These are phyloP conservation scores for Drosophila kohkoa DNA, from an alignment of 1,140 invertebrate species.

Conservation along the genomic window DNA sequence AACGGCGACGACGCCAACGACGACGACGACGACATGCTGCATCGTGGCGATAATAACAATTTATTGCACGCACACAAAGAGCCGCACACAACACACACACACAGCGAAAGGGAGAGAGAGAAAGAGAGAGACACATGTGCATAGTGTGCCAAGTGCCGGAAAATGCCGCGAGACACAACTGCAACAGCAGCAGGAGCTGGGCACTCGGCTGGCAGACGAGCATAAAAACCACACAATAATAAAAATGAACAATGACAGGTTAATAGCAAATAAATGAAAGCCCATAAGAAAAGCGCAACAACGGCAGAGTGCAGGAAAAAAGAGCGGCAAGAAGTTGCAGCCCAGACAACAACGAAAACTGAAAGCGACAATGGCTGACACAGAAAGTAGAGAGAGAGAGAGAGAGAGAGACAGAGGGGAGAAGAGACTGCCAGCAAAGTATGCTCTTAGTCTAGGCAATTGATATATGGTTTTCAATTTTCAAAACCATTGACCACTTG, in stretches of 20 bases:
- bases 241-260: constrained; percentile 85
- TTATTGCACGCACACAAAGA: constrained; percentile 75
- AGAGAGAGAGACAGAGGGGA: background rate
- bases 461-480: constrained; percentile 85
- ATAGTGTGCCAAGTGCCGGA: constrained; percentile 62
- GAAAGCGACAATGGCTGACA: constrained; percentile 40
- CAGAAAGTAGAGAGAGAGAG: background rate
- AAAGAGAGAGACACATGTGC: constrained; percentile 42
- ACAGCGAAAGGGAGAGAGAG: background rate
- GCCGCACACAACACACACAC: constrained; percentile 27
- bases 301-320: constrained; percentile 15
- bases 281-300: constrained; percentile 75
- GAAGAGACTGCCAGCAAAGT: constrained; percentile 7
- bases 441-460: constrained; percentile 69
- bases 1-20: constrained; percentile 31
- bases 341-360: constrained; percentile 36
- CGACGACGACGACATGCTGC: constrained; percentile 75
- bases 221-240: constrained; percentile 80
- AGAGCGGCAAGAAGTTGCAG: constrained; percentile 15
- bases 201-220: constrained; percentile 42
- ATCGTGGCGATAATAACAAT: constrained; percentile 84
- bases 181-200: constrained; percentile 38
- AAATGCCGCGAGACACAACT: constrained; percentile 79
- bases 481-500: constrained; percentile 79
- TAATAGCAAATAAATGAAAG: constrained; percentile 85